Conservation (phyloP, 2,797 vertebrate genomes). For the Paguma larvata region DNA sequence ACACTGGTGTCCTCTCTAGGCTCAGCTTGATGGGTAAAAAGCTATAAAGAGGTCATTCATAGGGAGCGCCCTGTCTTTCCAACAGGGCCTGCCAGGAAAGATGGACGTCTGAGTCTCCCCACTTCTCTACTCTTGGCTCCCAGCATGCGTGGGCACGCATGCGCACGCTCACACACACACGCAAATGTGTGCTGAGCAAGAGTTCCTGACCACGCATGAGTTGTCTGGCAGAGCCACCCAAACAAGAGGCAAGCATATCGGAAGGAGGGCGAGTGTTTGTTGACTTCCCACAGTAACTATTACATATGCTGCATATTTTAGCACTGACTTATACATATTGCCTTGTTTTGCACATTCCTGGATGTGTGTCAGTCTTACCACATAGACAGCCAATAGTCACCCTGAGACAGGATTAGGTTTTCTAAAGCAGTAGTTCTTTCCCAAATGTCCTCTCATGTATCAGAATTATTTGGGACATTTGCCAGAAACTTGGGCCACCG, state of each 20-base stretch:
- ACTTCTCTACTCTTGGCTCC: neutral
- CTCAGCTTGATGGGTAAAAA: neutral
- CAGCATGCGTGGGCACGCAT: fast-evolving
- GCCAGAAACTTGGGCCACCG: neutral
- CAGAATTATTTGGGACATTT: neutral
- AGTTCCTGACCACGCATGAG: neutral
- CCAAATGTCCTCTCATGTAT: neutral
- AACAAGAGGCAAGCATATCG: neutral
- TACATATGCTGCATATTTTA: neutral
- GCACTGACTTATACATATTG: neutral
- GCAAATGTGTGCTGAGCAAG: neutral
- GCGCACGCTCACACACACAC: too few species aligned
- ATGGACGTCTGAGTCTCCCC: neutral
- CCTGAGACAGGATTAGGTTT: neutral
- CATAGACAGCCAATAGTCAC: neutral
- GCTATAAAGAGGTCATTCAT: neutral
- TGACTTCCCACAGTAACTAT: neutral
- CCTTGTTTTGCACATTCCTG: neutral
- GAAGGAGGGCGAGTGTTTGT: neutral
- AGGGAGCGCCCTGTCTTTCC: neutral
- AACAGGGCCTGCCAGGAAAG: neutral
- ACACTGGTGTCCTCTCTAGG: neutral
- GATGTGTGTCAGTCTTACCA: neutral
- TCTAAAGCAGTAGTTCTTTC: neutral
- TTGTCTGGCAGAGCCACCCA: conserved; percentile 1